Base-by-base conservation (phyloP, 2,888 invertebrate genomes). In the Phengaris arion region DNA sequence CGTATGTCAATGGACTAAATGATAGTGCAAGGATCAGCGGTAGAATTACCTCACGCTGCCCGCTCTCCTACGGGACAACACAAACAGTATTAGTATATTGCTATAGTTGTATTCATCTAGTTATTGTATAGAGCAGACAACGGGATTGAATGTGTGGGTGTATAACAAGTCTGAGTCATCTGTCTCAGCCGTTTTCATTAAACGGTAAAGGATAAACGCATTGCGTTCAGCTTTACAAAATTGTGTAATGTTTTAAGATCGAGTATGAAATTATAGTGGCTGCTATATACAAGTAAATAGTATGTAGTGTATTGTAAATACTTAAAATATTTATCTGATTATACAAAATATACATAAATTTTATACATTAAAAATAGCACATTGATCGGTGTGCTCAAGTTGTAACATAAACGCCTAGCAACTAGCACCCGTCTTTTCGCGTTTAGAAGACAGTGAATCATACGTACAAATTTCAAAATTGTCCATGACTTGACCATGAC, bases 21-120 rank as follows among this genome's bases (percentile, higher is more conserved):
- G 79, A 82, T 84, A 85, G 91, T 92, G 91, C 90, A 88, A 86
- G 89, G 87, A 88, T 85, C 89, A 89, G 87, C 89, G 86, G 82
- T 83, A 88, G 85, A 87, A 90, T 95, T 95, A 95, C 95, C 95
- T 95, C 95, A 88, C 95, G 95, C 93, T 95, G 95, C 90, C 95
- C 95, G 95, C 95, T 95, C 92, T 95, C 95, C 95, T 95, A 95
- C 94, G 87, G 89, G 90, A 92, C 89, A 94, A 94, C 90, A 93
- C 89, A 94, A 92, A 94, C 85, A 74, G 74, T 75, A 85, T 87
- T 87, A 85, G 90, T 90, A 86, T 85, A 81, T 79, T 80, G 81
- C 64, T 64, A 64, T 35, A 64, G 35, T 35, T 35, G 13, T 9
- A 9, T 10, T 12, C 64, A 64, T 64, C 9, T 22, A 59, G 22